Conservation (phyloP, 2,888 invertebrate genomes). For the Ochlodes sylvanus region DNA sequence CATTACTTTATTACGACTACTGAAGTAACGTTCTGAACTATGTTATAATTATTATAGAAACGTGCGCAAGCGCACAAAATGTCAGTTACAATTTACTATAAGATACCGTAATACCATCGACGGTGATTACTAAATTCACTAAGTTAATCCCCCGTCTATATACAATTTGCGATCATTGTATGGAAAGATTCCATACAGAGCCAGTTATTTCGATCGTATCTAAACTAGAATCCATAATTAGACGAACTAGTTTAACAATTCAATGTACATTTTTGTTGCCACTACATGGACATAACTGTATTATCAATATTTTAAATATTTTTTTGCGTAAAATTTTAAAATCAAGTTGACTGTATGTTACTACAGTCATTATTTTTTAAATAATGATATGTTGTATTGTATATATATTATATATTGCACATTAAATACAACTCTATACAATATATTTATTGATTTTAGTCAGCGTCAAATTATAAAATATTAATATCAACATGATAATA, state of each 20-base stretch:
- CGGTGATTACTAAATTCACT: conserved; percentile 66
- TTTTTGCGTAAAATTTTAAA: no score
- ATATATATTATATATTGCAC: conserved; percentile 37
- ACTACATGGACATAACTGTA: no score
- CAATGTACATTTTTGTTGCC: no score
- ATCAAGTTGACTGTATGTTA: no score
- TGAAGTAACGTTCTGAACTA: conserved; percentile 63
- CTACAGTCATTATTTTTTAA: no score
- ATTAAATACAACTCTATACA: no score
- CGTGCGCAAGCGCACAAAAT: conserved; percentile 58
- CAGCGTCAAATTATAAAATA: no score
- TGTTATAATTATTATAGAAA: conserved; percentile 51
- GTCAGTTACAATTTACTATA: conserved; percentile 68
- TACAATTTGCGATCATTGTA: conserved; percentile 42
- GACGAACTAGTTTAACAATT: no score
- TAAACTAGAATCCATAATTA: no score
- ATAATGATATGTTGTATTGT: conserved; percentile 1
- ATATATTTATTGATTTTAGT: no score
- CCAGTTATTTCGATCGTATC: conserved; percentile 9
- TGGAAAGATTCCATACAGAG: conserved; percentile 12
- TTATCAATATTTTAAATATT: no score
- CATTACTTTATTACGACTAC: conserved; percentile 69
- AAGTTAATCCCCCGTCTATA: conserved; percentile 54
- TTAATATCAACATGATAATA: no score
- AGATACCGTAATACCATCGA: conserved; percentile 48